Conservation (phyloP, 2,888 invertebrate species). For the Amorpha juglandis region DNA sequence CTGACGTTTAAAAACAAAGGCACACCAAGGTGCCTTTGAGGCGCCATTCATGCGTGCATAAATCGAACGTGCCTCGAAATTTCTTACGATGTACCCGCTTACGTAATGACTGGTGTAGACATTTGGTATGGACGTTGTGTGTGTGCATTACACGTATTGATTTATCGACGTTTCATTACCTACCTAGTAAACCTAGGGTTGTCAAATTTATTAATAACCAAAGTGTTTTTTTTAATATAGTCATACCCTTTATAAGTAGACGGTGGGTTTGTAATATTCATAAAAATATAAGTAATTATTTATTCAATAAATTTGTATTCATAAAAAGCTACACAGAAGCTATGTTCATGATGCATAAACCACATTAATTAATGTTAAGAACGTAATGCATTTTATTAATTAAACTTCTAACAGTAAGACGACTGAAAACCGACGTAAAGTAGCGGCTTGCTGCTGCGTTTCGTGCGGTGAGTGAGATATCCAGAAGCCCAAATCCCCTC, state of each 20-base stretch:
- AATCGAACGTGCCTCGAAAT: constrained; percentile 64
- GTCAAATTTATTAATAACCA: not conserved
- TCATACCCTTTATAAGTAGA: no score
- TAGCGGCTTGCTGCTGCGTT: no score
- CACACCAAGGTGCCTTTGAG: constrained; percentile 69
- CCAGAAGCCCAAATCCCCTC: no score
- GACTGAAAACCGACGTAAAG: no score
- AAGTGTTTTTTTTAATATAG: not conserved
- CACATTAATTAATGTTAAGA: no score
- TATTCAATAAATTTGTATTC: no score
- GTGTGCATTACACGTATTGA: constrained; percentile 32
- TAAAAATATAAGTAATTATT: no score
- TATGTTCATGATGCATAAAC: no score
- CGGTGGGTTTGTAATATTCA: no score
- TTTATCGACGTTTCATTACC: constrained; percentile 21
- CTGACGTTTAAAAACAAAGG: constrained; percentile 57
- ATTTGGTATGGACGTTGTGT: constrained; percentile 43
- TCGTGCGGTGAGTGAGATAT: no score
- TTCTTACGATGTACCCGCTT: constrained; percentile 50
- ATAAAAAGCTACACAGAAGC: no score
- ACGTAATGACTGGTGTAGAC: constrained; percentile 48
- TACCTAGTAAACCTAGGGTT: not conserved
- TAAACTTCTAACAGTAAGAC: not conserved
- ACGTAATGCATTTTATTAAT: no score
- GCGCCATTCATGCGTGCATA: constrained; percentile 58